A percentile compares a stretch with the other conserved stretches of the same genome.
Evolutionary conservation across 2,797 vertebrate species (phyloP).

Genomic region (Acanthiza pusilla): DNA sequence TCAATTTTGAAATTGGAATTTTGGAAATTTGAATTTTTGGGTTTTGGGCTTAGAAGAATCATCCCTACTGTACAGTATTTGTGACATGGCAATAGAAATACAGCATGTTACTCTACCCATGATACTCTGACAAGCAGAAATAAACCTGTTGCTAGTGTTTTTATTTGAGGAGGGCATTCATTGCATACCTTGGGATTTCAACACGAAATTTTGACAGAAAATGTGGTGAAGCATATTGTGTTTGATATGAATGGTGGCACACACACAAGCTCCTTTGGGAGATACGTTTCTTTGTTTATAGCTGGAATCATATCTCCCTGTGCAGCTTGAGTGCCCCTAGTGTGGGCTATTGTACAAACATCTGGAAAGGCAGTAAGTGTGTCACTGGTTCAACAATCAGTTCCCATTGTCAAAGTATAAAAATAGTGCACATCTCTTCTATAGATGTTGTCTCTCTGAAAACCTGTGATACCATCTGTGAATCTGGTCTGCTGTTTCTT

Average conservation of each 20-base stretch:
- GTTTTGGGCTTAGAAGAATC: not conserved
- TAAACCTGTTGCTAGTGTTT: not conserved
- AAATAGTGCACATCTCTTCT: not conserved
- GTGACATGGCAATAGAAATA: not conserved
- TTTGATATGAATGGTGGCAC: not conserved
- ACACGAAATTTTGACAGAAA: not conserved
- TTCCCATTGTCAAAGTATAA: not conserved
- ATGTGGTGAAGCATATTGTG: not conserved
- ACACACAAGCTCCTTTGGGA: not conserved
- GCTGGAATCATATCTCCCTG: rapidly evolving
- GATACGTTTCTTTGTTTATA: not conserved
- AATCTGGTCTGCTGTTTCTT: not conserved
- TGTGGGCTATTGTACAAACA: not conserved
- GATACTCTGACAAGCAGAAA: not conserved
- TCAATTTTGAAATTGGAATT: not conserved
- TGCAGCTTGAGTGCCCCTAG: not conserved
- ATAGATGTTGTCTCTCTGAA: not conserved
- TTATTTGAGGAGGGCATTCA: not conserved
- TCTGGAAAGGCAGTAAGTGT: not conserved
- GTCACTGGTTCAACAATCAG: not conserved
- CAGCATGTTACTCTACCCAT: not conserved
- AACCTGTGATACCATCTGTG: not conserved
- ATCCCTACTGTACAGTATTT: not conserved
- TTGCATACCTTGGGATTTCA: not conserved
- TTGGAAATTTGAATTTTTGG: too few species aligned